A percentile compares a stretch with the other conserved stretches of the same genome.
Evolutionary conservation across 2,888 invertebrate species (phyloP).

Genomic region (Andrena chrysosceles): DNA sequence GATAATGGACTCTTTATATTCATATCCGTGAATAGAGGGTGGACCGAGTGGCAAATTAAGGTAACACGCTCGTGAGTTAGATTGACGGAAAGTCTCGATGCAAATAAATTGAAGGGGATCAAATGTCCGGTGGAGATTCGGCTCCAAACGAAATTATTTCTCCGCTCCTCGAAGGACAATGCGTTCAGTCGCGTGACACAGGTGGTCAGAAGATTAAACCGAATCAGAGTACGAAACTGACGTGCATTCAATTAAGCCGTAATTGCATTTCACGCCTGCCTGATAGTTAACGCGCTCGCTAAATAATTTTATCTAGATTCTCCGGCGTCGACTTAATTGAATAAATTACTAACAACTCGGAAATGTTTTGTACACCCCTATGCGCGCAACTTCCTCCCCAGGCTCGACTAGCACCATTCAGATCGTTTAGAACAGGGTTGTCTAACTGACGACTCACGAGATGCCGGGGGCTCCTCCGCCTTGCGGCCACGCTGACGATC

Average conservation of each 20-base stretch:
- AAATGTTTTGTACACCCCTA: conserved; percentile 4
- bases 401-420: conserved; percentile 21
- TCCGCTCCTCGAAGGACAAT: conserved; percentile 53
- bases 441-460: no score
- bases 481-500: no score
- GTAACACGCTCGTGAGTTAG: neutral
- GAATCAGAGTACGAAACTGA: conserved; percentile 57
- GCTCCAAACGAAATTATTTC: conserved; percentile 58
- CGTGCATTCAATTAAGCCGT: conserved; percentile 55
- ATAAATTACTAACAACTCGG: conserved; percentile 32
- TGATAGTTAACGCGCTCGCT: conserved; percentile 36
- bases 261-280: conserved; percentile 49
- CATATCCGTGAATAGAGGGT: no score
- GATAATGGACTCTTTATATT: no score
- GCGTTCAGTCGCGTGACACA: conserved; percentile 43
- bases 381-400: neutral
- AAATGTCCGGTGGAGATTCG: conserved; percentile 13
- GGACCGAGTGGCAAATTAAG: neutral
- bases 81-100: neutral
- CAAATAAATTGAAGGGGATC: conserved; percentile 44
- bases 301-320: conserved; percentile 43
- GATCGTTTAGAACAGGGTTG: neutral
- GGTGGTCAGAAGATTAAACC: conserved; percentile 61
- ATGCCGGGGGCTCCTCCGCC: no score
- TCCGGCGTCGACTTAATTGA: conserved; percentile 18